A percentile compares a stretch with the other conserved stretches of the same genome.
Evolutionary conservation across 2,888 invertebrate genomes (phyloP).

Genomic region (Tillus elongatus): DNA sequence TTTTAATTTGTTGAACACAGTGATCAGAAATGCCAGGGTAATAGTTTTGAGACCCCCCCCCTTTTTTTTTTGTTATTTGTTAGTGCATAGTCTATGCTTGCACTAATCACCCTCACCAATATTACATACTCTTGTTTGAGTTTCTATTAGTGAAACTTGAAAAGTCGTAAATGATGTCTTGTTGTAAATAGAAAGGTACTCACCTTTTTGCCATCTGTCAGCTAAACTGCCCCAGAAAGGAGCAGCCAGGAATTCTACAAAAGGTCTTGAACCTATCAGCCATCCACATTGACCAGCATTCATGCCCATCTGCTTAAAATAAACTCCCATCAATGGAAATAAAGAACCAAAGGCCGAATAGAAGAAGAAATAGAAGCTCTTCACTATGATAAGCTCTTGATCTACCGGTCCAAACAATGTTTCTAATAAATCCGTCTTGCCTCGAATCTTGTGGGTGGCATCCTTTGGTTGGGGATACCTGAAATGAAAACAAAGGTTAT

Average conservation of each 20-base stretch:
- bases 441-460: conserved; percentile 81
- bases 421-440: conserved; percentile 76
- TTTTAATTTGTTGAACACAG: too few relatives aligned
- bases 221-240: conserved; percentile 98
- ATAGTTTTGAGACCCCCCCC: too few relatives aligned
- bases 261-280: conserved; percentile 90
- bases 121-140: too few relatives aligned
- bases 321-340: conserved; percentile 96
- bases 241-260: conserved; percentile 93
- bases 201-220: conserved; percentile 75
- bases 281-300: conserved; percentile 92
- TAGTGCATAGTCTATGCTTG: too few relatives aligned
- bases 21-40: too few relatives aligned
- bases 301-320: conserved; percentile 98
- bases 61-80: too few relatives aligned
- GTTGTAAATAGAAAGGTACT: too few relatives aligned
- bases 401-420: conserved; percentile 75
- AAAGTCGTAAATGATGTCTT: too few relatives aligned
- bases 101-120: too few relatives aligned
- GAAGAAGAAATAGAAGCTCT: conserved; percentile 98
- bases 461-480: conserved; percentile 82
- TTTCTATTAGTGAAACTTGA: too few relatives aligned
- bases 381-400: conserved; percentile 86
- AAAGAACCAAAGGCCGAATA: conserved; percentile 98
- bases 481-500: neutral